Evolutionary conservation across 2,888 invertebrate species (phyloP), one percentile per base, ranked within the genome.

Genomic region (Ornithoptera priamus): DNA sequence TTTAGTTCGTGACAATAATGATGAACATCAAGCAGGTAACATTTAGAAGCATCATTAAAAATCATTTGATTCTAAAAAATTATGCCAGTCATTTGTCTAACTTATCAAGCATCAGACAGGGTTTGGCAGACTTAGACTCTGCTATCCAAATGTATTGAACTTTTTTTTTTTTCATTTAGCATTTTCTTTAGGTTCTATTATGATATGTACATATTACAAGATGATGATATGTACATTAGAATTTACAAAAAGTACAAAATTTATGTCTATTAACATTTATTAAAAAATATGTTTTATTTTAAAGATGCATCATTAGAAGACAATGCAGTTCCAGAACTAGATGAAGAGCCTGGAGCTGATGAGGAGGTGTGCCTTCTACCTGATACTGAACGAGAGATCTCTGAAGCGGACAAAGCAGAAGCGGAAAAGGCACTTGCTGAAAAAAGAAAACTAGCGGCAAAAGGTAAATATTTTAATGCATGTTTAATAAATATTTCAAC

Each of bases 321-420:
- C 12, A 76, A 76, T 57, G 78, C 77, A 42, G 79, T 79, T 36
- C 62, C 78, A 71, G 93, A 90, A 72, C 81, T 89, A n/a, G 87
- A 85, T 0, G 93, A 93, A 30, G 93, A 93, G 76, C 93, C 94
- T 24, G 95, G 95, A 18, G 95, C 94, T 62, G 95, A 95, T 76
- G 94, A 94, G 76, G 95, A 95, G 78, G 90, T 95, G 10, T 95
- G 95, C 71, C 91, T 95, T 7, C 91, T 95, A 72, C 95, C 95
- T 0, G 95, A 95, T 78, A 95, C 94, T 0, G 94, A 95, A 71
- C 89, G 95, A 71, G 94, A 94, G 78, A 94, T 95, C 72, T 94
- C 95, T 0, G 95, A 95, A 76, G 95, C 94, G 0, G 95, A 95
- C 77, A 95, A 95, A 78, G 94, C 94, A 65, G 93, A 93, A 70